Base-by-base conservation (phyloP, 1,140 invertebrate species). In the Diorhabda carinulata region DNA sequence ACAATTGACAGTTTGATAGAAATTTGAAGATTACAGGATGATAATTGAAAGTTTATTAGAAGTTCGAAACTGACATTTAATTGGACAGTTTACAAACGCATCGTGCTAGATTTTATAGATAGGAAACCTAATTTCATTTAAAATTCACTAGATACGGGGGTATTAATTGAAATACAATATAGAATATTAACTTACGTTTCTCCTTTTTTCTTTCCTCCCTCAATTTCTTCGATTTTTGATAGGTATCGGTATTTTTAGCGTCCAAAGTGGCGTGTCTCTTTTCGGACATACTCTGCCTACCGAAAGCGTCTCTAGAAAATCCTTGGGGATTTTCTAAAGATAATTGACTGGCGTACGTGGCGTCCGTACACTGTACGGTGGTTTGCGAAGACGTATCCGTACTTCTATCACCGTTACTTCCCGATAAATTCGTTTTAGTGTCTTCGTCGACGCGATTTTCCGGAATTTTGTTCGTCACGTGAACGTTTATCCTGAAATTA, bases 261-360 rank as follows among this genome's bases (percentile, higher is more conserved):
- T 98, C 96, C 47, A 97, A 82, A 7, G 95, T 93, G 0, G 95
- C 95, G 81, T 97, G 95, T 60, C 96, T 85, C 81, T 98, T 98
- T 82, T 98, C 97, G 1, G 95, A 98, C 91, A 99, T 98, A 80
- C 95, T 97, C 81, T 97, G 94, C 42, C 96, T 84, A 0, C 96
- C 96, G 72, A 98, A 89, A 5, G 95, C 96, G 82, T 98, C 96
- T 52, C 97, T 85, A 41, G 90, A 88, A 61, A 88, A 88, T 75
- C 88, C 87, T 45, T 85, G 82, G 0, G 84, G 85, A 68, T 91
- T 91, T 73, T 91, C 90, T 64, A 92, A 77, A 4, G 92, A 93
- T 61, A 92, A 84, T 77, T 92, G 91, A 76, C 90, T 92, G 57
- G 89, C 89, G 73, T 92, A 92, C 0, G 90, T 91, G 41, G 86